phyloP scores from a whole-genome alignment of 2,113 vertebrate genomes.

The Poeciliopsis occidentalis region DNA sequence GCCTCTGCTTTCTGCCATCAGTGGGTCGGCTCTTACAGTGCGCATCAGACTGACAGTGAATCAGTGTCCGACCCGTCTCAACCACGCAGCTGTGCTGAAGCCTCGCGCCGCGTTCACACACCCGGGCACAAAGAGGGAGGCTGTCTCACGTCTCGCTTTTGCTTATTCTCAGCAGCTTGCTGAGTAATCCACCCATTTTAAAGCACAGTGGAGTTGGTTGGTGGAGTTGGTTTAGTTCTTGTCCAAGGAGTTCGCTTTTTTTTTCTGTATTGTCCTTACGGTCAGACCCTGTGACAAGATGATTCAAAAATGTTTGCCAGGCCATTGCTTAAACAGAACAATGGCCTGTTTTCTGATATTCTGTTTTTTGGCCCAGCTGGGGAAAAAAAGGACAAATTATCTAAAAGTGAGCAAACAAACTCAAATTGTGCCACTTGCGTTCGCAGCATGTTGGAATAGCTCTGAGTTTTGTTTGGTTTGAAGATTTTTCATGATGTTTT shows the following conservation, averaged over 20 bases:
- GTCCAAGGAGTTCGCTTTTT: no score
- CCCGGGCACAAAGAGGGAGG: constrained; percentile 21
- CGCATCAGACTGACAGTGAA: constrained; percentile 30
- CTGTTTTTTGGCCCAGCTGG: no score
- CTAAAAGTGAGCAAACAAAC: no score
- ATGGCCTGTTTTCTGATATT: neutral
- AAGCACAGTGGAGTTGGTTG: neutral
- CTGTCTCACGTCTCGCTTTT: constrained; percentile 7
- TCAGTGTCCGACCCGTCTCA: constrained; percentile 37
- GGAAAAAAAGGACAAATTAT: no score
- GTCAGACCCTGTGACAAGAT: neutral
- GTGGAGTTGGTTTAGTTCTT: neutral
- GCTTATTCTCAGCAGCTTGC: neutral
- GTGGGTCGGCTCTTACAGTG: constrained; percentile 13
- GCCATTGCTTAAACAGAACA: neutral
- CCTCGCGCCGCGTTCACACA: constrained; percentile 28
- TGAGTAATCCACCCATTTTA: neutral
- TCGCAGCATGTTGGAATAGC: no score
- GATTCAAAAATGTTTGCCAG: neutral
- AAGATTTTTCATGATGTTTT: no score
- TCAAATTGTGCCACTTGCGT: no score
- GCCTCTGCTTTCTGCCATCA: constrained; percentile 15
- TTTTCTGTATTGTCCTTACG: no score
- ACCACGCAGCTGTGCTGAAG: constrained; percentile 50
- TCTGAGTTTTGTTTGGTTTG: no score